phyloP scores from a whole-genome alignment of 2,888 invertebrate genomes.

The Tortrix viridana region DNA sequence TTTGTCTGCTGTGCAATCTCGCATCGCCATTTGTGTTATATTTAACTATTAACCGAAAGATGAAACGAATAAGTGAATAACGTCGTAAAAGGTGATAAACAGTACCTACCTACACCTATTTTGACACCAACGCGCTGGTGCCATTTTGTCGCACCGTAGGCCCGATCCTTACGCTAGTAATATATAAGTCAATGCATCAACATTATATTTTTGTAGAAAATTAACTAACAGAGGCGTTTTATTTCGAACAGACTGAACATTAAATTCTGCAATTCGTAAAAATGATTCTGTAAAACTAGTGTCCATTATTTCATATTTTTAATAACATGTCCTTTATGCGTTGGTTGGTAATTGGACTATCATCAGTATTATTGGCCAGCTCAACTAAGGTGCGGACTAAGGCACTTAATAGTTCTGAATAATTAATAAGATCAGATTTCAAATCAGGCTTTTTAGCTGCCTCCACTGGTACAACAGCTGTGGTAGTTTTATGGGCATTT shows the following conservation, averaged over 20 bases:
- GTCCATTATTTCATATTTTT: background rate
- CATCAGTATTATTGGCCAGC: background rate
- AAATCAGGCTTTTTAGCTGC: background rate
- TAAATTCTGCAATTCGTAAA: background rate
- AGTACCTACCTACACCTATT: too few species aligned
- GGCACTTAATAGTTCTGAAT: background rate
- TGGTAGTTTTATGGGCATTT: background rate
- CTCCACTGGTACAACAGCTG: background rate
- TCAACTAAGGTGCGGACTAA: background rate
- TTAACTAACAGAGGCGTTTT: background rate
- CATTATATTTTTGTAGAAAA: background rate
- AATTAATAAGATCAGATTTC: background rate
- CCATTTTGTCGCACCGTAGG: too few species aligned
- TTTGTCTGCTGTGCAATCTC: slow-evolving; percentile 87
- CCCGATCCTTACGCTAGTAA: too few species aligned
- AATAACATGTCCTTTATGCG: background rate
- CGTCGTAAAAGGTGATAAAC: too few species aligned
- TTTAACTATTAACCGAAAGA: too few species aligned
- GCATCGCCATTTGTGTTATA: slow-evolving; percentile 79
- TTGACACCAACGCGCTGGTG: too few species aligned
- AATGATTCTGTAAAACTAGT: background rate
- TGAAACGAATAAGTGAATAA: too few species aligned
- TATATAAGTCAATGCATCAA: background rate
- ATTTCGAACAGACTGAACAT: background rate
- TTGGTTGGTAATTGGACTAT: background rate